Conservation (phyloP, 2,797 vertebrate species). For the Rhadinocentrus ornatus region DNA sequence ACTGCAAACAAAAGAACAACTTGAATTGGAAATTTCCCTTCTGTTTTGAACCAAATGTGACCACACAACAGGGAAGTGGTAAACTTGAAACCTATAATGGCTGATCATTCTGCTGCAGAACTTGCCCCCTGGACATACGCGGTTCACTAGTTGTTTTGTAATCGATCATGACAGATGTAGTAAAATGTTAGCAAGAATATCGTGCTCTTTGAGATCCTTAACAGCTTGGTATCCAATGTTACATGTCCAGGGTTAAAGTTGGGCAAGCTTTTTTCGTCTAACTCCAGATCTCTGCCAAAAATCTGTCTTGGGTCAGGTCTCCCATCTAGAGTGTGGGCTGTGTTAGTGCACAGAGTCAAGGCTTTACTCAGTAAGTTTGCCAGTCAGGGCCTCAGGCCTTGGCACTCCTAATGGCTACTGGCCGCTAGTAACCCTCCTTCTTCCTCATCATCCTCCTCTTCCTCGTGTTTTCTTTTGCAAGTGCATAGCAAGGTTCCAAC, state of each 20-base stretch:
- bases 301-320: constrained; percentile 75
- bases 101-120: constrained; percentile 50
- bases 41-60: constrained; percentile 26
- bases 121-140: constrained; percentile 66
- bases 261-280: constrained; percentile 62
- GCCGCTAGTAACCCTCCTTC: constrained; percentile 64
- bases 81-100: constrained; percentile 41
- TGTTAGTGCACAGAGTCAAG: constrained; percentile 74
- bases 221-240: constrained; percentile 68
- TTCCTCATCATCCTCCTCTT: constrained; percentile 44
- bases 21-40: constrained; percentile 29
- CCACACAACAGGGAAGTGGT: constrained; percentile 27
- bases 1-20: constrained; percentile 39
- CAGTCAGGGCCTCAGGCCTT: constrained; percentile 75
- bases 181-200: constrained; percentile 68
- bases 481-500: constrained; percentile 48
- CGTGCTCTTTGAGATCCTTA: constrained; percentile 73
- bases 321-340: constrained; percentile 78
- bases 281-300: constrained; percentile 77
- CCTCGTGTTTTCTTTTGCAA: constrained; percentile 39
- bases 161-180: constrained; percentile 74
- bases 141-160: constrained; percentile 57
- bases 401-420: constrained; percentile 72
- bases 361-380: constrained; percentile 72
- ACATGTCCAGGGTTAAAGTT: constrained; percentile 74